Base-by-base conservation (phyloP, 2,888 invertebrate species). In the Liopterus haemorrhoidalis region DNA sequence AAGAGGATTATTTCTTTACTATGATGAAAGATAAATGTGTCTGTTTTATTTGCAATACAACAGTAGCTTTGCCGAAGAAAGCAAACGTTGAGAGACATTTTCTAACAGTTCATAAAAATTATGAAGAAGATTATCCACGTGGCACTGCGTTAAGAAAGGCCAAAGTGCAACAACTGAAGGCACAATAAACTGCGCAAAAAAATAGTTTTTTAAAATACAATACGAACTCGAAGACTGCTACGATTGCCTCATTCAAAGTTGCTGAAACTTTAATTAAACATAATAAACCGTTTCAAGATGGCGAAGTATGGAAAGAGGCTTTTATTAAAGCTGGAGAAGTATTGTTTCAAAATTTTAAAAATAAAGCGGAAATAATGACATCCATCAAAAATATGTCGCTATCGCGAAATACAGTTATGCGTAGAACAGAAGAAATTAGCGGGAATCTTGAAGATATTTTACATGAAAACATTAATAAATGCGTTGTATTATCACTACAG, bases 271-370 rank as follows among this genome's bases (percentile, higher is more conserved):
- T 40, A 31, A n/a, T 19, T 8, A 31, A 40, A 30, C 30, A 30
- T 30, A 30, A 30, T 2, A 50, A 51, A 47, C 47, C 47, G n/a
- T 51, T 51, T 46, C 39, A 42, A 19, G 46, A 49, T 42, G 52
- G 48, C 4, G 49, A 52, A 52, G 42, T 49, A 33, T 44, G 48
- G 16, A 52, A 51, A 28, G 44, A 52, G 47, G 45, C 48, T 9
- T 52, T 52, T 40, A 21, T 31, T 36, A 32, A 44, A 47, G 40
- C 46, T 15, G 40, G 40, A 22, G 51, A 51, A 36, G 43, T 44
- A 32, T 50, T 51, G 12, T 51, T 50, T 30, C 33, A 50, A 14
- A 42, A 5, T 8, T 41, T 41, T 21, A 41, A 41, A 15, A 39
- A 39, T 19, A 39, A 39, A 24, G 16, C 12, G 2, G 39, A 39